Evolutionary conservation across 2,888 invertebrate genomes (phyloP), one percentile per base, ranked within the genome.

Genomic region (Hyppa rectilinea): DNA sequence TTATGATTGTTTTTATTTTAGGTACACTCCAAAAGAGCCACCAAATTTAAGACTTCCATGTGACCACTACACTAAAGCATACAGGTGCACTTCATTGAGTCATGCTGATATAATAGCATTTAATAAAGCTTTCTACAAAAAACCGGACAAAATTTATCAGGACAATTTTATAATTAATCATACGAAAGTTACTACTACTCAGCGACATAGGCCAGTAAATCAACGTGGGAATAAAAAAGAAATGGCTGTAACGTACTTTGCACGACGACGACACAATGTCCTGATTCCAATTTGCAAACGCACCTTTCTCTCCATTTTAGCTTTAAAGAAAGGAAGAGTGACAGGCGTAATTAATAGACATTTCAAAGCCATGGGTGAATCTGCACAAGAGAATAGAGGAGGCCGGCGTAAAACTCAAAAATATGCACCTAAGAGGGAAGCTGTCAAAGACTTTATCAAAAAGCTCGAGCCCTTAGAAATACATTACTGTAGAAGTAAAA

Each of bases 251-350:
- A 67, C 59, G 40, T 75, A 71, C 58, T 71, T 63, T 69, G 56
- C 56, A 61, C 68, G 71, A 66, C 52, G 66, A 60, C 58, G 59
- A 63, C 53, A 72, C 50, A 59, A 43, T 67, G 52, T 60, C 47
- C 38, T 74, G 67, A 68, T 78, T 65, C 78, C 74, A 47, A 68
- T 78, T 34, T 78, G 71, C 71, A 64, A 61, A 71, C 52, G 55
- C 34, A 71, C 77, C 12, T 75, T 75, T 75, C 67, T 78, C 36
- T 64, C 59, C 31, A 71, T 74, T 74, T 55, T 71, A 63, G 77
- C 55, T 45, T 29, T 71, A 49, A 77, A 77, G 45, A 74, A 77
- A 49, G 67, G 63, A 70, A 66, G 77, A 67, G 74, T 77, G 36
- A 66, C 43, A 60, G 77, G 77, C 34, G 77, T 77, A 6, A 70